A percentile compares a stretch with the other conserved stretches of the same genome.
Evolutionary conservation across 2,797 vertebrate species (phyloP).

Genomic region (Alosa sapidissima): DNA sequence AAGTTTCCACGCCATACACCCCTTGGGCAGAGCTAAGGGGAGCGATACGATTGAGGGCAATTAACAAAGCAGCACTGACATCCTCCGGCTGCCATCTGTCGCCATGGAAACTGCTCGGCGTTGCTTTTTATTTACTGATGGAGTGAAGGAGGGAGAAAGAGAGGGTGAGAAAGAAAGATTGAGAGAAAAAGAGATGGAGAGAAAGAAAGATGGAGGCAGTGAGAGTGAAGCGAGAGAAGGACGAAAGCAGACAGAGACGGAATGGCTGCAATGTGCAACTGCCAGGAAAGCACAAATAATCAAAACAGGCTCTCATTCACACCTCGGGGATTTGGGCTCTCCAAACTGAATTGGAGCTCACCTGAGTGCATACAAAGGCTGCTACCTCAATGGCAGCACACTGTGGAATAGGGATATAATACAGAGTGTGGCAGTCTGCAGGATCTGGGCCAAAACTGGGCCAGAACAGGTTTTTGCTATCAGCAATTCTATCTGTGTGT

Average conservation of each 20-base stretch:
- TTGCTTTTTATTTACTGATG: slow-evolving; percentile 29
- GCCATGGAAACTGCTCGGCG: slow-evolving; percentile 33
- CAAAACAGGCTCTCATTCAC: background rate
- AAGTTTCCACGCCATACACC: background rate
- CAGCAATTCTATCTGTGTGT: background rate
- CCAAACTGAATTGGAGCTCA: background rate
- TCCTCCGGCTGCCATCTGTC: slow-evolving; percentile 23
- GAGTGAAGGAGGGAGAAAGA: background rate
- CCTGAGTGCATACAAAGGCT: background rate
- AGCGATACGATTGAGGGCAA: slow-evolving; percentile 31
- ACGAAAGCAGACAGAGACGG: background rate
- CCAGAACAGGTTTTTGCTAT: background rate
- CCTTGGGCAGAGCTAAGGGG: slow-evolving; percentile 22
- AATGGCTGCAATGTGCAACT: background rate
- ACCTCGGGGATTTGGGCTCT: background rate
- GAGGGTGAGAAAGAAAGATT: slow-evolving; percentile 10
- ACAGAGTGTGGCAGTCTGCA: background rate
- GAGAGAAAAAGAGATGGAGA: too few species aligned
- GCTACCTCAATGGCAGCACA: too few species aligned
- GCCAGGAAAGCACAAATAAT: background rate
- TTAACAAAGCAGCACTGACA: slow-evolving; percentile 34
- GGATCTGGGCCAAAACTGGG: background rate
- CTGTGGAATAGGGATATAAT: too few species aligned
- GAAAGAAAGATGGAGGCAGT: background rate
- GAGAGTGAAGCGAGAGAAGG: too few species aligned